Base-by-base conservation (phyloP, 2,888 invertebrate genomes). In the Nymphalis polychloros region DNA sequence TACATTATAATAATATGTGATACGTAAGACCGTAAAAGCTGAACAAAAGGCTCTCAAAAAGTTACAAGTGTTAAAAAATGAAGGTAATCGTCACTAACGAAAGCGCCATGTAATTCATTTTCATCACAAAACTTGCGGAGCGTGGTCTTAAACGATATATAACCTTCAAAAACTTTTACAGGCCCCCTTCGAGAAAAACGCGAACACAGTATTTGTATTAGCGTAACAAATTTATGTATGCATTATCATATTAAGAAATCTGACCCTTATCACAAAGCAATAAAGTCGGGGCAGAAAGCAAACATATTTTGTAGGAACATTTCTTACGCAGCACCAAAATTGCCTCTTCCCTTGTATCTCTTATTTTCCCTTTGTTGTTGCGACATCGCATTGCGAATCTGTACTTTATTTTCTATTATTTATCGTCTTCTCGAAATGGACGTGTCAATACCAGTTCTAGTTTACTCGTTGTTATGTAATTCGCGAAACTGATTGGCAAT, bases 331-430 rank as follows among this genome's bases (percentile, higher is more conserved):
- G 83, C 82, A 81, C 81, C 79, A 85, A 88, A 88, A 89, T 89
- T 89, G 89, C 85, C 87, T 87, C 86, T 87, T 86, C 82, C 81
- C 81, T 81, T 81, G 80, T 83, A 85, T 84, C 79, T 83, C 80
- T 82, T 79, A 78, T 79, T 81, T 80, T 80, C 81, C 81, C 82
- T 83, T 86, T 84, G 82, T 83, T 84, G 82, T 83, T 82, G 84
- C 77, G 76, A 75, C 76, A 76, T 73, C 81, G 80, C 83, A 79
- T 81, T 78, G 81, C 80, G 79, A 83, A 82, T 81, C 75, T 80
- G 79, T 86, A 80, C 83, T 83, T 81, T 85, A 83, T 82, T 84
- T 78, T 80, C 80, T 72, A 74, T 72, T 76, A 73, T 75, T 76
- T 75, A 76, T 74, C 71, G 74, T 70, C 66, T n/a, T n/a, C 52